These are phyloP conservation scores for Megaustenia siamemsis DNA, from an alignment of 2,888 invertebrate genomes.

Conservation along the genomic window DNA sequence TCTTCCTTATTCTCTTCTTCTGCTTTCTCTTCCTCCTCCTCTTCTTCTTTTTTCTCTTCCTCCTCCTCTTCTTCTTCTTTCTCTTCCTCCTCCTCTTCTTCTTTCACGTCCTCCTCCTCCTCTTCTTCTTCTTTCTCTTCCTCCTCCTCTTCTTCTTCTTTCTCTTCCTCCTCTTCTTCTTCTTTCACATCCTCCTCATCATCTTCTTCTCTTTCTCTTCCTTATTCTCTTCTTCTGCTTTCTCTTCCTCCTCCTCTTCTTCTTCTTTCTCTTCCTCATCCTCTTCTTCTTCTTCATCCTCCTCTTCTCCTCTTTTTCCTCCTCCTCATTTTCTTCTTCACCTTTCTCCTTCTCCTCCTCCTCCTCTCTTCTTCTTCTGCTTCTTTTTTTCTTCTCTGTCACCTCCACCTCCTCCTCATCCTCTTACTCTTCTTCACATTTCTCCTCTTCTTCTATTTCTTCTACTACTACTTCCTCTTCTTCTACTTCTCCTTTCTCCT, in stretches of 20 bases:
- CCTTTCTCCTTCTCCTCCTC: background rate
- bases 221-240: background rate
- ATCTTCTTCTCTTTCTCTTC: background rate
- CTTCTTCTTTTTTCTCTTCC: background rate
- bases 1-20: too few relatives aligned
- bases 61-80: background rate
- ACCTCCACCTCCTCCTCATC: background rate
- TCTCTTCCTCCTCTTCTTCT: conserved; percentile 1
- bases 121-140: background rate
- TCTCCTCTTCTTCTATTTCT: background rate
- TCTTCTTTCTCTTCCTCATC: background rate
- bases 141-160: background rate
- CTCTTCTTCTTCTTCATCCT: background rate
- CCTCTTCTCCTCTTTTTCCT: background rate
- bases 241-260: background rate
- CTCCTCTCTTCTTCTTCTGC: background rate
- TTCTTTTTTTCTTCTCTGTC: background rate
- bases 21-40: background rate
- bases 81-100: background rate
- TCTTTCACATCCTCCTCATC: background rate
- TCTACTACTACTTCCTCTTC: background rate
- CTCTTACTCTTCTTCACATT: background rate
- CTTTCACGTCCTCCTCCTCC: background rate
- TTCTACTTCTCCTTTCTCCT: background rate
- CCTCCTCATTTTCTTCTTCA: background rate